Conservation (phyloP, 2,888 invertebrate species). For the Caenorhabditis panamensis region DNA sequence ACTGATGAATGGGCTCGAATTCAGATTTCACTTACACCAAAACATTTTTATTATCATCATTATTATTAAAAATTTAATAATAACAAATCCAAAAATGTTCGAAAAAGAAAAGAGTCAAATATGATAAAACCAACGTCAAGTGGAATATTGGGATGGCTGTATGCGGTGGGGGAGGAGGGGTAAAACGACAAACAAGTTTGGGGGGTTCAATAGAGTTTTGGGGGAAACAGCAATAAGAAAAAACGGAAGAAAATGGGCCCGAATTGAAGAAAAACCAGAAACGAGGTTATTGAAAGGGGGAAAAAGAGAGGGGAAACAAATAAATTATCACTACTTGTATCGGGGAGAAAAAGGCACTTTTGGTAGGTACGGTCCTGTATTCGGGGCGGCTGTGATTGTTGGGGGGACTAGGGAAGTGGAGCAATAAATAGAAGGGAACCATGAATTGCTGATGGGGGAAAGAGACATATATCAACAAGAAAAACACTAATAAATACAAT, state of each 20-base stretch:
- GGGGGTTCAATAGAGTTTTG: not conserved
- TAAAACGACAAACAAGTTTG: conserved; percentile 31
- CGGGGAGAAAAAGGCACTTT: conserved; percentile 8
- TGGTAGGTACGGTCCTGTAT: not conserved
- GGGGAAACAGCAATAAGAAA: conserved; percentile 1
- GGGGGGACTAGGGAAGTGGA: not conserved
- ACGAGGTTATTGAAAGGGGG: not conserved
- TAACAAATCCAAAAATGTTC: conserved; percentile 13
- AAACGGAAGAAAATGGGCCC: conserved; percentile 23
- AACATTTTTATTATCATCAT: conserved; percentile 32
- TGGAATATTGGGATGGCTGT: not conserved
- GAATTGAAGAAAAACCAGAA: not conserved
- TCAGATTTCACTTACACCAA: conserved; percentile 14
- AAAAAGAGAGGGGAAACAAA: not conserved
- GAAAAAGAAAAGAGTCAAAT: conserved; percentile 6
- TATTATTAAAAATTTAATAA: conserved; percentile 7
- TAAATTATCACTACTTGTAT: conserved; percentile 48
- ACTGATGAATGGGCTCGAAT: not conserved
- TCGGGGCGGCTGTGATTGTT: not conserved
- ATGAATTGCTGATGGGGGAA: conserved; percentile 7
- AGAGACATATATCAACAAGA: conserved; percentile 17
- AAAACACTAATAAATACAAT: conserved; percentile 28
- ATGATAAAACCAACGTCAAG: conserved; percentile 61
- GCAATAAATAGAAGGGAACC: conserved; percentile 2
- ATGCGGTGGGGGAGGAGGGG: not conserved